Base-by-base conservation (phyloP, 1,140 invertebrate genomes). In the Tetramorium alpestre region DNA sequence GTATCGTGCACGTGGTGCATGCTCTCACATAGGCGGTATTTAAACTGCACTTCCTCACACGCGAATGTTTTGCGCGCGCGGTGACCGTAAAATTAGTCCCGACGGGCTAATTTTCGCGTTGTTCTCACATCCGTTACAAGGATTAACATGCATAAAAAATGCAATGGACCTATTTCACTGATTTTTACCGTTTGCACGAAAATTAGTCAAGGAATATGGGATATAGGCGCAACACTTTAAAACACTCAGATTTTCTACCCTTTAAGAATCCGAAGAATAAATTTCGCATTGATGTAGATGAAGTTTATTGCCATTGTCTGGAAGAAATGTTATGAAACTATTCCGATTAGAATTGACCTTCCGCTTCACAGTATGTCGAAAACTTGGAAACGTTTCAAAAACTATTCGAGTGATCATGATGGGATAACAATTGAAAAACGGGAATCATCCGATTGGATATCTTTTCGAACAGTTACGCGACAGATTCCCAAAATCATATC, bases 21-120 rank as follows among this genome's bases (percentile, higher is more conserved):
- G 25, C 58, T 65, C 75, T 77, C 33, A 13, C 49, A 76, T 13
- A 64, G 58, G 44, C 38, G 62, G 58, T 60, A 69, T 90, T 89
- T 89, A 89, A 90, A 80, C n/a, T 58, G 56, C 11, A 54, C 25
- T 75, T 76, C 33, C 85, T 90, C 69, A 54, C 73, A 65, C 47
- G 85, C 73, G 60, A 85, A 73, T 64, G 49, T 84, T 69, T 70
- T 67, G 44, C 18, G 47, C 51, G 47, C 49, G 58, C 69, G 16
- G 28, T 80, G 54, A 77, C 86, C 80, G 49, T 78, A 76, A 89
- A 90, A 90, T 90, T 89, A 90, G 78, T 81, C 85, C 25, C 85
- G n/a, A 56, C 49, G 60, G 88, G n/a, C 54, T 90, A 89, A 90
- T 90, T 90, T 85, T 85, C 89, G 78, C 67, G 67, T 89, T 82